Evolutionary conservation across 2,113 vertebrate genomes (phyloP).

Genomic region (Dicerorhinus sumatrensis): DNA sequence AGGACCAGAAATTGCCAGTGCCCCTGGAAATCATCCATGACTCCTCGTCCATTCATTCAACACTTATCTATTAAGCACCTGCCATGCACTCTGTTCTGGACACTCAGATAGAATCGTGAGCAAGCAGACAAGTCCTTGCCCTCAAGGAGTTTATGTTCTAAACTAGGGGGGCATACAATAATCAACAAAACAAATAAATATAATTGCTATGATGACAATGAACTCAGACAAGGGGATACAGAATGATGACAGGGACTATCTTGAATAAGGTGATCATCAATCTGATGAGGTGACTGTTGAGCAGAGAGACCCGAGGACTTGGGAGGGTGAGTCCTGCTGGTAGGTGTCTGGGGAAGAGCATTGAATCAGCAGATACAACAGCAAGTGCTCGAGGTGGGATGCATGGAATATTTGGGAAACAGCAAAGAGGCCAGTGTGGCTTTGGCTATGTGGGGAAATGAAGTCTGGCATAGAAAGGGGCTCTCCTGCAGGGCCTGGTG

Average conservation of each 20-base stretch:
- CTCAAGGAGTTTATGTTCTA: neutral
- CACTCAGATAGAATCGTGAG: neutral
- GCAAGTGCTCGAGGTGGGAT: neutral
- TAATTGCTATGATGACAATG: neutral
- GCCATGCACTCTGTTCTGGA: neutral
- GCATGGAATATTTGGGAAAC: no score
- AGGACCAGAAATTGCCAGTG: neutral
- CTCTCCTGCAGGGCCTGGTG: neutral
- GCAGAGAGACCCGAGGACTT: neutral
- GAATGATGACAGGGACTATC: neutral
- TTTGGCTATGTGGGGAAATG: rapidly evolving
- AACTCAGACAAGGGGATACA: neutral
- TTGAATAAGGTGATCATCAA: neutral
- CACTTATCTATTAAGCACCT: neutral
- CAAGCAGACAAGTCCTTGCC: no score
- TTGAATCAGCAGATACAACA: neutral
- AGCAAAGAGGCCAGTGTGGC: neutral
- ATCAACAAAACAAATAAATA: neutral
- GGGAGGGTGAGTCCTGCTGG: neutral
- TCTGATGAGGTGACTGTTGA: neutral
- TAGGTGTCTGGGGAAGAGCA: neutral
- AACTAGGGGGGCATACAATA: neutral
- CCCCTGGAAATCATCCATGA: neutral
- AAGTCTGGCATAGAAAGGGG: neutral
- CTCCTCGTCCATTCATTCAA: neutral